Evolutionary conservation across 2,113 vertebrate genomes (phyloP).

Genomic region (Panthera tigris): DNA sequence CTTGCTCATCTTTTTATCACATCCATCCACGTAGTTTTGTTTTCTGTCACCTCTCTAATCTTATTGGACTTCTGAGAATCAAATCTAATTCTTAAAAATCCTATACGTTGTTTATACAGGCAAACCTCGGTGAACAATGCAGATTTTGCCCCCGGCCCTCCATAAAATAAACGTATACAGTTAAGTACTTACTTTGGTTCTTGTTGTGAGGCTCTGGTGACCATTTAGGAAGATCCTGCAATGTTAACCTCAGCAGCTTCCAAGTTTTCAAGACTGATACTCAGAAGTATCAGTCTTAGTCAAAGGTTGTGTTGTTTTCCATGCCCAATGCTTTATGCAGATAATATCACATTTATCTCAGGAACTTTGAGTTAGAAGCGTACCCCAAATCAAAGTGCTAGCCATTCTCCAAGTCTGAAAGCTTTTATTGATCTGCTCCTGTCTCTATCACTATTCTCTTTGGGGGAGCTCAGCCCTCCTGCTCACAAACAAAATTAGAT

Average conservation of each 20-base stretch:
- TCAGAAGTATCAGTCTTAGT: neutral
- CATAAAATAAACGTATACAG: neutral
- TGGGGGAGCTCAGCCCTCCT: neutral
- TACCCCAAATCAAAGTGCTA: neutral
- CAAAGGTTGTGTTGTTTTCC: fast-evolving
- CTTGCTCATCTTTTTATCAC: neutral
- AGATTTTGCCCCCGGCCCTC: fast-evolving
- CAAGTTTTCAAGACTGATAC: neutral
- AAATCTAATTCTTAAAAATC: neutral
- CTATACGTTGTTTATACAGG: neutral
- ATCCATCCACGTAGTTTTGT: neutral
- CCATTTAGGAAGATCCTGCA: neutral
- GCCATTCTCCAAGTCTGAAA: neutral
- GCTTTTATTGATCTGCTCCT: neutral
- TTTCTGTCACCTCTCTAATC: neutral
- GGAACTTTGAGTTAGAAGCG: neutral
- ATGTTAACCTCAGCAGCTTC: neutral
- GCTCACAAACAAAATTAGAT: neutral
- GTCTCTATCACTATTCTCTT: neutral
- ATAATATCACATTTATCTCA: neutral
- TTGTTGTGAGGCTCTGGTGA: neutral
- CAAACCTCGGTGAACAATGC: neutral
- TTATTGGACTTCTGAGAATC: neutral
- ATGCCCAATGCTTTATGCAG: neutral
- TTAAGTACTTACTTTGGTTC: neutral